These are phyloP conservation scores for Dicentrarchus labrax DNA, from an alignment of 2,113 vertebrate genomes.

Conservation along the genomic window DNA sequence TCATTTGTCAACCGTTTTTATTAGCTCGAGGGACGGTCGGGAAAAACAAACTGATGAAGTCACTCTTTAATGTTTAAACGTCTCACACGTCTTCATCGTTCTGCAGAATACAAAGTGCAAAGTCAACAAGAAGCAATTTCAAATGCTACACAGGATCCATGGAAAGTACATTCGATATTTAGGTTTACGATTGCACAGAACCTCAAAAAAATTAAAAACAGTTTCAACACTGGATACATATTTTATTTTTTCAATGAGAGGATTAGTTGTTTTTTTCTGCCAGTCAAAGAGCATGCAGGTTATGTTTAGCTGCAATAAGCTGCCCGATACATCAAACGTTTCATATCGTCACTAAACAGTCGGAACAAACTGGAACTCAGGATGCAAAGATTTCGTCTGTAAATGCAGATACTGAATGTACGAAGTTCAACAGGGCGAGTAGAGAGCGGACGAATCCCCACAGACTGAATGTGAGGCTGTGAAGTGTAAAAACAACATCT, in stretches of 20 bases:
- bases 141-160: slow-evolving; percentile 27
- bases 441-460: neutral
- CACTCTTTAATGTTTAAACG: neutral
- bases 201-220: slow-evolving; percentile 19
- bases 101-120: slow-evolving; percentile 55
- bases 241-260: neutral
- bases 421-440: neutral
- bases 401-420: neutral
- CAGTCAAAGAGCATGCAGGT: slow-evolving; percentile 59
- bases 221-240: slow-evolving; percentile 25
- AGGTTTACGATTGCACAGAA: slow-evolving; percentile 65
- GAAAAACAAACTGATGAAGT: slow-evolving; percentile 29
- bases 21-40: slow-evolving; percentile 30
- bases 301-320: slow-evolving; percentile 34
- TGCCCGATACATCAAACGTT: slow-evolving; percentile 19
- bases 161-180: slow-evolving; percentile 68
- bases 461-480: slow-evolving; percentile 14
- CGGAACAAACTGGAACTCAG: neutral
- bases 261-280: slow-evolving; percentile 8
- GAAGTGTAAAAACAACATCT: neutral
- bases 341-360: neutral
- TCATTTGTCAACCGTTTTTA: slow-evolving; percentile 44
- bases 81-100: neutral
- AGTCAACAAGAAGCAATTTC: slow-evolving; percentile 42
- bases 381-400: slow-evolving; percentile 4